Evolutionary conservation across 2,888 invertebrate genomes (phyloP).

Genomic region (Xanthia icteritia): DNA sequence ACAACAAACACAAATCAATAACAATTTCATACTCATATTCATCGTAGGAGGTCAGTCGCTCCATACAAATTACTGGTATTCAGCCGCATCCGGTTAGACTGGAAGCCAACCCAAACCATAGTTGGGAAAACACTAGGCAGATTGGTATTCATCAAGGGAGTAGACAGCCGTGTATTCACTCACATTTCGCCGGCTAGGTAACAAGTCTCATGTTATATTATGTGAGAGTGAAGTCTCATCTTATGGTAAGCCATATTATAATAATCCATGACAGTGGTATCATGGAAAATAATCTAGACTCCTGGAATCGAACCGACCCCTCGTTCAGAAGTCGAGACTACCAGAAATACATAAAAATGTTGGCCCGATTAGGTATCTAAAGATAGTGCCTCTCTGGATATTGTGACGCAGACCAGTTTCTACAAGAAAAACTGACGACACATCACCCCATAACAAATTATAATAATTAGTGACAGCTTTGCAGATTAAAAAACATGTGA

Average conservation of each 20-base stretch:
- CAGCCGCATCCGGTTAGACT: too few species aligned
- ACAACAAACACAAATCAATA: too few species aligned
- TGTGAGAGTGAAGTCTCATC: too few species aligned
- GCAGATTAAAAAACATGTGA: slow-evolving; percentile 32
- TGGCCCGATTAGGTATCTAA: background rate
- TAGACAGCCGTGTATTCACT: background rate
- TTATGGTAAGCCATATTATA: background rate
- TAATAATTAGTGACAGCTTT: slow-evolving; percentile 15
- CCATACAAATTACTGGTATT: too few species aligned
- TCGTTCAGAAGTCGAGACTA: background rate
- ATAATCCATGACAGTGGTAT: background rate
- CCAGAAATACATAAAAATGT: background rate
- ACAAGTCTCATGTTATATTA: too few species aligned
- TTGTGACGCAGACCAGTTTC: background rate
- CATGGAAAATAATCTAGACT: background rate
- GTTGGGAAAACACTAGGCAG: too few species aligned
- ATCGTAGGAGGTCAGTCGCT: too few species aligned
- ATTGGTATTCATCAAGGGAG: too few species aligned
- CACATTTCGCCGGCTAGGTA: background rate
- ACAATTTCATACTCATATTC: background rate
- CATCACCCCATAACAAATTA: slow-evolving; percentile 18
- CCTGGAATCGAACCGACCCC: background rate
- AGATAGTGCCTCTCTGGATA: background rate
- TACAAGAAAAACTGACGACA: background rate
- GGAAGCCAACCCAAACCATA: too few species aligned